phyloP scores from a whole-genome alignment of 2,888 invertebrate genomes.

The Noctua fimbriata region DNA sequence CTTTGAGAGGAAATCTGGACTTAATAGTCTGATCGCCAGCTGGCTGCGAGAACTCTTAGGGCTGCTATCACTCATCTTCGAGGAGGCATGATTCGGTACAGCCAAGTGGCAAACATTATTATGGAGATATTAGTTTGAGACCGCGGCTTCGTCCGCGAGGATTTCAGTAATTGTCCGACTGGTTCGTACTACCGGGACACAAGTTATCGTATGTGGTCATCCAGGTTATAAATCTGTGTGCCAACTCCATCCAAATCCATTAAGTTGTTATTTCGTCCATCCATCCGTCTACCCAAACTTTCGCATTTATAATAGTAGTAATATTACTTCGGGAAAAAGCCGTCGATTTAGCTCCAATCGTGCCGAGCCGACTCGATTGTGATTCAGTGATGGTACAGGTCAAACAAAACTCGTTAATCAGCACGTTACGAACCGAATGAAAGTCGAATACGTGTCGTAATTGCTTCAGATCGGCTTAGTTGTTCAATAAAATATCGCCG shows the following conservation, averaged over 20 bases:
- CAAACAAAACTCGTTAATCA: background rate
- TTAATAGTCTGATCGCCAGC: background rate
- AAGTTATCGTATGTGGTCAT: background rate
- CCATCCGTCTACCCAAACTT: background rate
- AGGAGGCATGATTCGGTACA: background rate
- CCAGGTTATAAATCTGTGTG: background rate
- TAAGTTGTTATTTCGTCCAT: background rate
- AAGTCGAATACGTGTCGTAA: background rate
- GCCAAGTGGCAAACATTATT: background rate
- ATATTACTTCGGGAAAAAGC: background rate
- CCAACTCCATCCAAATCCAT: background rate
- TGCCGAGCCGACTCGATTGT: background rate
- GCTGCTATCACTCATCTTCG: background rate
- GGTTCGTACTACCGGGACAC: background rate
- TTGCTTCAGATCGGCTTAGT: background rate
- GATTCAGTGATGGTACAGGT: background rate
- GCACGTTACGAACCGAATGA: background rate
- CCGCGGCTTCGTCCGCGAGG: no score
- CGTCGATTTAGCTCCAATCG: background rate
- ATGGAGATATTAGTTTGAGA: background rate
- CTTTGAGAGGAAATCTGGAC: conserved; percentile 11
- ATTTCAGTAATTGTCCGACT: background rate
- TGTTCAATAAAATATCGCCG: background rate
- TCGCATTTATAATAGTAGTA: background rate
- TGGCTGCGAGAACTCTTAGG: background rate